A percentile compares a stretch with the other conserved stretches of the same genome.
These are phyloP conservation scores for Paguma larvata DNA, from an alignment of 2,797 vertebrate genomes.

Conservation along the genomic window DNA sequence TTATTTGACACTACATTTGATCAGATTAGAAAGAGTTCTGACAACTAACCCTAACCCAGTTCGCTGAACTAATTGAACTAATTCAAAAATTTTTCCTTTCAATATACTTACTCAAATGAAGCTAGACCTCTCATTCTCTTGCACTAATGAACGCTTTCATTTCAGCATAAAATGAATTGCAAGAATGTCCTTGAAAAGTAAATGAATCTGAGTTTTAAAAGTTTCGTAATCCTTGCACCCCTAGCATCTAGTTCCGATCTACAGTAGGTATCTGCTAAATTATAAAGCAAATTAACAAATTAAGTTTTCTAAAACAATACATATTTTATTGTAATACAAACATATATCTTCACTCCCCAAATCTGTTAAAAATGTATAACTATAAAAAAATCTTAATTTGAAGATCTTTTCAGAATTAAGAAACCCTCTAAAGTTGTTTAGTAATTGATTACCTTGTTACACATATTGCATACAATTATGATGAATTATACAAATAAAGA, in stretches of 20 bases:
- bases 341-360: not conserved
- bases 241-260: not conserved
- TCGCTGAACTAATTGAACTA: conserved; percentile 48
- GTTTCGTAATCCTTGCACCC: not conserved
- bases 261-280: not conserved
- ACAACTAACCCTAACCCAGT: not conserved
- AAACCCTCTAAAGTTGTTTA: not conserved
- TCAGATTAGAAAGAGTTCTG: conserved; percentile 26
- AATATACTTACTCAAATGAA: conserved; percentile 43
- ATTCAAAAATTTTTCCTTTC: conserved; percentile 60
- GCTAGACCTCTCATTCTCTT: not conserved
- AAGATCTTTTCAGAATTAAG: not conserved
- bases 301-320: not conserved
- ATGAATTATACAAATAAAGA: not conserved
- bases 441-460: not conserved
- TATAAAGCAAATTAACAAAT: not conserved
- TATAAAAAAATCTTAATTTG: not conserved
- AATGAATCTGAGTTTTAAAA: not conserved
- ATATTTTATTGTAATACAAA: not conserved
- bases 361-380: not conserved
- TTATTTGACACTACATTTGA: conserved; percentile 4
- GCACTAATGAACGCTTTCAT: not conserved
- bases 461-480: not conserved
- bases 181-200: not conserved
- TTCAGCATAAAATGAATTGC: not conserved